Conservation (phyloP, 2,113 vertebrate genomes). For the Aspidoscelis tigris region DNA sequence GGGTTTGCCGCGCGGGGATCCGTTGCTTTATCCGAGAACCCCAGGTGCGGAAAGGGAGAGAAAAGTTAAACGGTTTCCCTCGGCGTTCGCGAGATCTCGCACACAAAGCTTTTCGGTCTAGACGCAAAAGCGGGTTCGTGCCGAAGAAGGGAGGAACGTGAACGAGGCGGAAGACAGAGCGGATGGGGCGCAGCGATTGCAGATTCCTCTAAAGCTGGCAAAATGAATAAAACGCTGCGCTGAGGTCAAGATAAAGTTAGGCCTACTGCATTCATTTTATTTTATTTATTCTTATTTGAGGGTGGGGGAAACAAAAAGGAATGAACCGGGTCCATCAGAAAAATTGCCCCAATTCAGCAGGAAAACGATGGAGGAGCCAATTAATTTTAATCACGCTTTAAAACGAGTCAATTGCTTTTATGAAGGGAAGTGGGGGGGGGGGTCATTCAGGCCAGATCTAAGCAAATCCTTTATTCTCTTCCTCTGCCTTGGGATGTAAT, state of each 20-base stretch:
- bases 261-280: neutral
- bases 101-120: neutral
- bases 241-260: neutral
- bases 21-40: neutral
- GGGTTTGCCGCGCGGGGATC: neutral
- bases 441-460: neutral
- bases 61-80: neutral
- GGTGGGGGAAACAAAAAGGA: neutral
- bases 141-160: neutral
- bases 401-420: slow-evolving; percentile 21
- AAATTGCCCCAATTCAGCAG: slow-evolving; percentile 45
- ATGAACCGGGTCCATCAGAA: neutral
- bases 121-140: neutral
- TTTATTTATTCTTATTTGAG: neutral
- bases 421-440: slow-evolving; percentile 63
- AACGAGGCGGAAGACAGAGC: too few relatives aligned
- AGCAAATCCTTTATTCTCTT: slow-evolving; percentile 16
- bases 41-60: neutral
- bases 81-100: neutral
- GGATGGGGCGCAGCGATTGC: neutral
- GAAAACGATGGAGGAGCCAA: neutral
- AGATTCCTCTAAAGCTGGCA: neutral
- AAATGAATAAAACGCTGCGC: neutral
- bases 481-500: too few relatives aligned
- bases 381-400: slow-evolving; percentile 13